Conservation (phyloP, 1,140 invertebrate genomes). For the Sarcophaga peregrina region DNA sequence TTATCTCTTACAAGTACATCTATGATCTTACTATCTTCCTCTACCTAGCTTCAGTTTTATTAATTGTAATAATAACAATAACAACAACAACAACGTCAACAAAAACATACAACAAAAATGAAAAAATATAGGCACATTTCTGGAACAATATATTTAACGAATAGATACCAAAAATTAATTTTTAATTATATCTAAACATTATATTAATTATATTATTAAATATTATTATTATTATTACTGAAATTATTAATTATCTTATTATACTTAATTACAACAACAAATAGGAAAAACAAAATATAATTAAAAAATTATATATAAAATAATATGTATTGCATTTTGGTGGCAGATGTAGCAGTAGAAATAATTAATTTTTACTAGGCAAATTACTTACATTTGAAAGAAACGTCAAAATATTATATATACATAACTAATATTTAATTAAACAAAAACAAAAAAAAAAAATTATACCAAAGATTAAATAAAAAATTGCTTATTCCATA, state of each 20-base stretch:
- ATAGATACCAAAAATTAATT: conserved; percentile 41
- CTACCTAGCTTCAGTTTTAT: not conserved
- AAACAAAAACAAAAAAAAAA: conserved; percentile 18
- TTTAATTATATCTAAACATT: conserved; percentile 41
- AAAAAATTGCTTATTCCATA: conserved; percentile 28
- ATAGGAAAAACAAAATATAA: conserved; percentile 29
- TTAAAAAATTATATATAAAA: conserved; percentile 8
- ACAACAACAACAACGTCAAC: conserved; percentile 28
- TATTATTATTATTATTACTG: conserved; percentile 41
- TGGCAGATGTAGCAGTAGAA: conserved; percentile 30
- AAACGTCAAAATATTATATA: conserved; percentile 36
- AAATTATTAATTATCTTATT: conserved; percentile 34
- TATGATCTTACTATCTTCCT: not conserved
- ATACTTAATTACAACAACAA: conserved; percentile 30
- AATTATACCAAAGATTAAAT: conserved; percentile 40
- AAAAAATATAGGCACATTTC: conserved; percentile 32
- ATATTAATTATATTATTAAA: conserved; percentile 27
- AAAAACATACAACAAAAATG: conserved; percentile 2
- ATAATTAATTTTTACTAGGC: conserved; percentile 41
- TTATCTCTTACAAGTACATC: not conserved
- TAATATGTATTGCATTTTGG: conserved; percentile 39
- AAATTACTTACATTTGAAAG: conserved; percentile 39
- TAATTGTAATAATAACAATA: not conserved
- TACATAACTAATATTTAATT: conserved; percentile 37
- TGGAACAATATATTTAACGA: conserved; percentile 38